Conservation (phyloP, 64 coral and sea anemone species). For the Stylophora pistillata region DNA sequence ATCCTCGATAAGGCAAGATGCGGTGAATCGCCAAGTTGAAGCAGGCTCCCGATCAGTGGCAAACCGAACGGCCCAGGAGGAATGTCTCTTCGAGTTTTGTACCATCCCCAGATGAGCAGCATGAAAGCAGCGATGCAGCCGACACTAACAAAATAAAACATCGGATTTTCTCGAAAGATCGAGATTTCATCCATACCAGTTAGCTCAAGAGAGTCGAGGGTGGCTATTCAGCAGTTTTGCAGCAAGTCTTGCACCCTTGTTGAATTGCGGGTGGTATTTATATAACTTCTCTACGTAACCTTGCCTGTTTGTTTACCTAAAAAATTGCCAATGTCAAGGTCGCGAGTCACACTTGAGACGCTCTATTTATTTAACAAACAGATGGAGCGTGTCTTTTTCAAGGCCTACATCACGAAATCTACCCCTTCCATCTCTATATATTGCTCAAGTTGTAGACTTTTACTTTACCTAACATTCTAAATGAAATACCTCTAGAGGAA, state of each 20-base stretch:
- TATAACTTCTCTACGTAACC: slow-evolving; percentile 23
- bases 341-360: slow-evolving; percentile 53
- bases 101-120: not conserved
- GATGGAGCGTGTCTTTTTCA: slow-evolving; percentile 2
- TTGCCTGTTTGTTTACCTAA: slow-evolving; percentile 32
- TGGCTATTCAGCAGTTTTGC: not conserved
- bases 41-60: slow-evolving; percentile 68
- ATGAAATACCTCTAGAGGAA: too few species aligned
- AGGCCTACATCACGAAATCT: slow-evolving; percentile 3
- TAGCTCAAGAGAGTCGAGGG: not conserved
- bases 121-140: not conserved
- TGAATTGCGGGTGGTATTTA: slow-evolving; percentile 17
- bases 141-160: not conserved
- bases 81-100: slow-evolving; percentile 29
- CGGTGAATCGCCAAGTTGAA: slow-evolving; percentile 65
- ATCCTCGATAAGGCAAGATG: slow-evolving; percentile 62
- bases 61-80: slow-evolving; percentile 77
- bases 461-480: not conserved
- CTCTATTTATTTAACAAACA: slow-evolving; percentile 47
- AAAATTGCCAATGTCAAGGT: slow-evolving; percentile 47
- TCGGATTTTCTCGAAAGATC: not conserved
- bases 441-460: not conserved
- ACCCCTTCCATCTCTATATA: not conserved
- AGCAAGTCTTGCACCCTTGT: not conserved
- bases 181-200: not conserved